Evolutionary conservation across 1,140 invertebrate species (phyloP).

Genomic region (honey bee (Apis mellifera)): DNA sequence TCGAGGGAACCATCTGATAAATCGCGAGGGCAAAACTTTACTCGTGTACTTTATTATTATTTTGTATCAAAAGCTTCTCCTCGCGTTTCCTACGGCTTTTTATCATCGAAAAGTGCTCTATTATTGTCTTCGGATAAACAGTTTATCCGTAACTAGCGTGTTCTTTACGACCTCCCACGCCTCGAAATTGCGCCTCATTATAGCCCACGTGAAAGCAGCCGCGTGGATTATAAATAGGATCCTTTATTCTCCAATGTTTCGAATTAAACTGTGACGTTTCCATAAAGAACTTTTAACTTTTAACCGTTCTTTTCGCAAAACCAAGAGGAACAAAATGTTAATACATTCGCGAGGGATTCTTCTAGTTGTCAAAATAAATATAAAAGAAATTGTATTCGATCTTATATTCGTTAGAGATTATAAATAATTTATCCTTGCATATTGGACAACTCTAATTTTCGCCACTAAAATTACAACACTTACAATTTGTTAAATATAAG

Average conservation of each 20-base stretch:
- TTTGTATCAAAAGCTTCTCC: background rate
- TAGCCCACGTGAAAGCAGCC: conserved; percentile 12
- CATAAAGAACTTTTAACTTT: too few species aligned
- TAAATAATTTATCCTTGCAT: too few species aligned
- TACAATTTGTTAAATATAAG: too few species aligned
- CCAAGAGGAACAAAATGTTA: too few species aligned
- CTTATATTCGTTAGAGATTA: too few species aligned
- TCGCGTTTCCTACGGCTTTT: background rate
- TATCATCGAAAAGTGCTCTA: conserved; percentile 10
- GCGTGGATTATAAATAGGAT: conserved; percentile 18
- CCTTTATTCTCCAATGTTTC: background rate
- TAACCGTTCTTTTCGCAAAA: too few species aligned
- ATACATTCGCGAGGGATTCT: too few species aligned
- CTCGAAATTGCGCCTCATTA: conserved; percentile 26
- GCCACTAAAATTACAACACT: too few species aligned
- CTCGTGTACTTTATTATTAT: background rate
- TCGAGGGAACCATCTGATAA: background rate
- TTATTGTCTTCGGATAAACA: conserved; percentile 26
- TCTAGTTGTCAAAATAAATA: too few species aligned
- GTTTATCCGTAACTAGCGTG: conserved; percentile 31
- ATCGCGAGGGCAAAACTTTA: background rate
- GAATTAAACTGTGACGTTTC: background rate
- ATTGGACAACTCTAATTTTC: too few species aligned
- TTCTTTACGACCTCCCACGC: conserved; percentile 31
- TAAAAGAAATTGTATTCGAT: too few species aligned